Conservation (phyloP, 2,797 vertebrate genomes). For the Myotis planiceps region DNA sequence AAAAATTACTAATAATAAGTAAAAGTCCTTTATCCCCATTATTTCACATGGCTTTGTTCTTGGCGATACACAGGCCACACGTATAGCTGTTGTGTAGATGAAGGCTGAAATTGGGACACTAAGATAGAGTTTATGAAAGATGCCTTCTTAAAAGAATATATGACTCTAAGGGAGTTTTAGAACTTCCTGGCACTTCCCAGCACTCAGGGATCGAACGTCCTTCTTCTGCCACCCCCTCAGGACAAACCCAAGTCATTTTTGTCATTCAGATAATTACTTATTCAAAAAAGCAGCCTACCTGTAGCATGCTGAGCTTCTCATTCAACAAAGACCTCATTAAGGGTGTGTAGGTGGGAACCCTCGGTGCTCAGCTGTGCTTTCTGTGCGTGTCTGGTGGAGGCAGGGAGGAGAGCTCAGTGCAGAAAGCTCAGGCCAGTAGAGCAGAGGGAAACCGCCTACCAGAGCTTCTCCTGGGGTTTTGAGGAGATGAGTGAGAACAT, state of each 20-base stretch:
- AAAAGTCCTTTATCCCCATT: background rate
- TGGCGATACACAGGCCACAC: background rate
- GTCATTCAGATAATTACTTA: background rate
- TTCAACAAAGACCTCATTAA: background rate
- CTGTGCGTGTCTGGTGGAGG: background rate
- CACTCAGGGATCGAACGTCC: background rate
- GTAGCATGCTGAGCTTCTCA: background rate
- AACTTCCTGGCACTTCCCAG: background rate
- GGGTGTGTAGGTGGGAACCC: background rate
- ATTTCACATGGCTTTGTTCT: background rate
- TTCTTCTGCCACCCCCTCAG: background rate
- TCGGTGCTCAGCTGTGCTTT: background rate
- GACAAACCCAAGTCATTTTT: background rate
- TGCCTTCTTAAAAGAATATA: background rate
- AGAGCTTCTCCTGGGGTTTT: background rate
- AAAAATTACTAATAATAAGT: background rate
- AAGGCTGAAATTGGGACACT: background rate
- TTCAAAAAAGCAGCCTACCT: background rate
- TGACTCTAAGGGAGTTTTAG: background rate
- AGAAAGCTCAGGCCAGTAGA: background rate
- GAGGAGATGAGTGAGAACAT: rapidly evolving
- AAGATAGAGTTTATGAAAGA: background rate
- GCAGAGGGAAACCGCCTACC: background rate
- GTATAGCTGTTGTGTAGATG: background rate
- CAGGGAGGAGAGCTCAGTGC: background rate